Conservation (phyloP, 2,888 invertebrate species). For the Ormyrus labotus region DNA sequence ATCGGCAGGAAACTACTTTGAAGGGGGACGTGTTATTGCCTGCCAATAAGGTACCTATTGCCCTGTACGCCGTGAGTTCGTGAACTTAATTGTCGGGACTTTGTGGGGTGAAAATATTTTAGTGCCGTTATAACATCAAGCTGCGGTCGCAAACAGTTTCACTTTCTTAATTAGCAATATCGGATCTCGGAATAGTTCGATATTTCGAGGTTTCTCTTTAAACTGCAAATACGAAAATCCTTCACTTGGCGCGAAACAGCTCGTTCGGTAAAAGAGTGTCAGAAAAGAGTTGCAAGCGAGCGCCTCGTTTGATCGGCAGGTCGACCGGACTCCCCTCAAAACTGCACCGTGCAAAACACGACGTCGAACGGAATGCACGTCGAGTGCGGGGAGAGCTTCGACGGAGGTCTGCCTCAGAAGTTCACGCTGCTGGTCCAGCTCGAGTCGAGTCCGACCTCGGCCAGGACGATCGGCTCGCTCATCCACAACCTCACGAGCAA, state of each 20-base stretch:
- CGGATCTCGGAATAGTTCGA: too few species aligned
- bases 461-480: slow-evolving; percentile 77
- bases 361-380: slow-evolving; percentile 84
- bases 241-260: too few species aligned
- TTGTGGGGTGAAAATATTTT: too few species aligned
- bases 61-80: background rate
- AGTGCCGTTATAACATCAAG: too few species aligned
- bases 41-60: background rate
- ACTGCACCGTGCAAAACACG: slow-evolving; percentile 86
- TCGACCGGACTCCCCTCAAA: slow-evolving; percentile 84
- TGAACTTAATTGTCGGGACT: background rate
- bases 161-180: too few species aligned
- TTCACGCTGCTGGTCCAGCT: slow-evolving; percentile 83
- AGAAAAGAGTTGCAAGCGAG: background rate
- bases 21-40: background rate
- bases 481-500: slow-evolving; percentile 79
- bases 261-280: background rate
- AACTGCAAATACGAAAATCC: too few species aligned
- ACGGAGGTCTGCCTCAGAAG: slow-evolving; percentile 85
- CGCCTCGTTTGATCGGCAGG: slow-evolving; percentile 75
- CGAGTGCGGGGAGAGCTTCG: slow-evolving; percentile 86
- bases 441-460: slow-evolving; percentile 76
- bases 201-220: too few species aligned
- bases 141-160: too few species aligned
- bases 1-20: background rate